Percentiles rank a stretch among this genome's conserved stretches.
Evolutionary conservation across 2,797 vertebrate species (phyloP).

Genomic region (Lacerta bilineata): DNA sequence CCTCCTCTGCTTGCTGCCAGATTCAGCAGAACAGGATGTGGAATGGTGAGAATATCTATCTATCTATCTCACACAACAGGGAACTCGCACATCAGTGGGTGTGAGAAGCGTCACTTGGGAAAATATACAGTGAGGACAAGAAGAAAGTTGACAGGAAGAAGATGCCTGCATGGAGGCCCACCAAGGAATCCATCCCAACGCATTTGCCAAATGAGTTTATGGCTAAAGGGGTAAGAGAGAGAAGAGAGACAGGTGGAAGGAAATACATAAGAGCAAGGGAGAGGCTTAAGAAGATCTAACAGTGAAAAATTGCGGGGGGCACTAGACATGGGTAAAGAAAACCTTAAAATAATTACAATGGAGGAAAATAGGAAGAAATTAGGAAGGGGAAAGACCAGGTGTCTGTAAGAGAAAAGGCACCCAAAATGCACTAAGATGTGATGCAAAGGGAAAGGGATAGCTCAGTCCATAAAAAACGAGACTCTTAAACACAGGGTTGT

Average conservation of each 20-base stretch:
- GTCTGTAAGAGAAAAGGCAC: neutral
- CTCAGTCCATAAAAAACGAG: no score
- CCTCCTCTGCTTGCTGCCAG: neutral
- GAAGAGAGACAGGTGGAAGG: neutral
- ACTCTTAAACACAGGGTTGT: no score
- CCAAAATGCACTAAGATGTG: neutral
- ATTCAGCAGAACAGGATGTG: neutral
- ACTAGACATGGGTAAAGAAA: neutral
- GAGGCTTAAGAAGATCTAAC: no score
- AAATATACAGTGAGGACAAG: neutral
- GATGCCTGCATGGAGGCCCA: no score
- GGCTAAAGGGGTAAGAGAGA: no score
- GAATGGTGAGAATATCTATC: neutral
- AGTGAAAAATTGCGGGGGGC: neutral
- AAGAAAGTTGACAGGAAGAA: no score
- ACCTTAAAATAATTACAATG: neutral
- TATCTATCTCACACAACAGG: neutral
- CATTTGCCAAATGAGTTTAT: neutral
- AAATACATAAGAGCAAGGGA: neutral
- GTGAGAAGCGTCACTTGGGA: neutral
- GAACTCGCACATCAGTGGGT: neutral
- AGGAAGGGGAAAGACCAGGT: neutral
- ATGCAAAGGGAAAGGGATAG: no score
- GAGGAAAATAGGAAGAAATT: neutral
- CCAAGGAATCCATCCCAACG: no score